Conservation (phyloP, 92 coral and sea anemone species). For the Parazoanthus atlanticus region DNA sequence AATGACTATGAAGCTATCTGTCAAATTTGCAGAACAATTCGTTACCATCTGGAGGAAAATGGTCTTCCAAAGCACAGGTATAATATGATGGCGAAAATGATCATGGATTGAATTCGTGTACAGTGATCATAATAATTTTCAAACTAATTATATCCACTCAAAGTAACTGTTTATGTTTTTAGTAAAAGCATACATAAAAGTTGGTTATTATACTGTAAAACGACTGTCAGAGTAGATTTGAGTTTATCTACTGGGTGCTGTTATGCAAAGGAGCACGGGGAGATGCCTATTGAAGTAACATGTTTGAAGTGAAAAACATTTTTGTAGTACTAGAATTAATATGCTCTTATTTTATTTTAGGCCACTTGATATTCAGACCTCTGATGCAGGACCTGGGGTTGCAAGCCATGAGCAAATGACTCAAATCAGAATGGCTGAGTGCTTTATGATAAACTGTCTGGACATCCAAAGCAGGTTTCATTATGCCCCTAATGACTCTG, state of each 20-base stretch:
- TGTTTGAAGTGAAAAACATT: no score
- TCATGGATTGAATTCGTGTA: neutral
- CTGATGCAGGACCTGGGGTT: conserved; percentile 72
- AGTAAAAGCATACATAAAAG: neutral
- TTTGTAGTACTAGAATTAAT: neutral
- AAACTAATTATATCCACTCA: neutral
- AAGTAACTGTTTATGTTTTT: neutral
- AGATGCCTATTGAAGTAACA: neutral
- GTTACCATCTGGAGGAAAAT: conserved; percentile 15
- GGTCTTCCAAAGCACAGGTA: conserved; percentile 59
- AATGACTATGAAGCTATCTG: conserved; percentile 16
- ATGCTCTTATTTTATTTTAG: conserved; percentile 36
- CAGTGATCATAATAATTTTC: no score
- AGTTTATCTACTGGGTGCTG: neutral
- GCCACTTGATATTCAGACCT: conserved; percentile 65
- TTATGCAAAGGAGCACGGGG: neutral
- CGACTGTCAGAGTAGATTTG: neutral
- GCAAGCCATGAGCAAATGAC: conserved; percentile 61
- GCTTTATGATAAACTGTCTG: conserved; percentile 61
- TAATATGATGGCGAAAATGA: no score
- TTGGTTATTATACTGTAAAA: neutral
- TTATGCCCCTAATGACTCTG: conserved; percentile 67
- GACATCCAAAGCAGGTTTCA: conserved; percentile 71
- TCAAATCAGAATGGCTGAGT: conserved; percentile 62
- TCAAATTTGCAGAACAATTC: conserved; percentile 30